phyloP scores from a whole-genome alignment of 2,888 invertebrate genomes.

The Hirtodrosophila alboralis region DNA sequence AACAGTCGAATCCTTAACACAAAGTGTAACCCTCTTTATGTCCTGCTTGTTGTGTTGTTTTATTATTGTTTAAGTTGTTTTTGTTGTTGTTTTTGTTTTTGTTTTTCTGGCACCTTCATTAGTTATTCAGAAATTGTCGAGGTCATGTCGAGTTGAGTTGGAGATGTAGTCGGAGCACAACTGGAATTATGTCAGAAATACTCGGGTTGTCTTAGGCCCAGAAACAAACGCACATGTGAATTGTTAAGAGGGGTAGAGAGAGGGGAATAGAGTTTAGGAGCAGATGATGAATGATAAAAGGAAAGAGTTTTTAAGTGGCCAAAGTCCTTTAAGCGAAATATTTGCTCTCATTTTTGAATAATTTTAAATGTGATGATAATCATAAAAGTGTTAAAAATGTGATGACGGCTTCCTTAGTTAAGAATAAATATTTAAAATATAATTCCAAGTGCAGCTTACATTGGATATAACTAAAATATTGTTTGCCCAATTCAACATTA shows the following conservation, averaged over 20 bases:
- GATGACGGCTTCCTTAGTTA: not conserved
- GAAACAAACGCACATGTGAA: conserved; percentile 60
- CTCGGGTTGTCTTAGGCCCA: conserved; percentile 47
- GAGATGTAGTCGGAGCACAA: conserved; percentile 53
- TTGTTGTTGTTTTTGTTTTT: conserved; percentile 67
- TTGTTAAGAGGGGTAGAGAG: not conserved
- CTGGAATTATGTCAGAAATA: conserved; percentile 66
- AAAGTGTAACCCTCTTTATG: conserved; percentile 42
- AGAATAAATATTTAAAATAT: no score
- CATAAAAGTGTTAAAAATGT: conserved; percentile 1
- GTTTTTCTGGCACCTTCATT: conserved; percentile 75
- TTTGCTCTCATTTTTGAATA: conserved; percentile 2
- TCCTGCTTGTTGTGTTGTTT: conserved; percentile 8
- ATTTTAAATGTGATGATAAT: not conserved
- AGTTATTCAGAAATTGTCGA: conserved; percentile 79
- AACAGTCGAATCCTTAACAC: conserved; percentile 48
- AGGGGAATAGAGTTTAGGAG: no score
- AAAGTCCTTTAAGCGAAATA: conserved; percentile 23
- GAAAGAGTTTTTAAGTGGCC: conserved; percentile 10
- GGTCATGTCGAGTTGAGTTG: conserved; percentile 23
- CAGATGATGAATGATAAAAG: conserved; percentile 28
- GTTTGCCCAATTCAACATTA: no score
- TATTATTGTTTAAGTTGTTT: conserved; percentile 65
- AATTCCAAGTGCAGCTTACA: no score
- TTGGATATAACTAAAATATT: no score